Conservation (phyloP, 2,113 vertebrate species). For the Calyptommatus sinebrachiatus region DNA sequence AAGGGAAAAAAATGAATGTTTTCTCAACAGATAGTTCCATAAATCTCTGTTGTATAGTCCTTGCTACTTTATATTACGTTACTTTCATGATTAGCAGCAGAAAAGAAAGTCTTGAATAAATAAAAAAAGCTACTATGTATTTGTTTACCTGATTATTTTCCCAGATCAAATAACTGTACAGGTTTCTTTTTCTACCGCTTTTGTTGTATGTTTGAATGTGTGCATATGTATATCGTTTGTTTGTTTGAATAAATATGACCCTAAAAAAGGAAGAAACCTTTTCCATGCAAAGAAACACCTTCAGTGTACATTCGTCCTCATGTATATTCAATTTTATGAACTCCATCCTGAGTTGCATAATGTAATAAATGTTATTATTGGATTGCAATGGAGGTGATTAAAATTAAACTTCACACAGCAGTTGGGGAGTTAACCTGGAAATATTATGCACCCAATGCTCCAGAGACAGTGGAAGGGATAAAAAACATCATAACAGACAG, state of each 20-base stretch:
- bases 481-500: constrained; percentile 34
- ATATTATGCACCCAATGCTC: constrained; percentile 50
- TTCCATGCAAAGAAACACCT: constrained; percentile 57
- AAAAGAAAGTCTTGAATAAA: constrained; percentile 69
- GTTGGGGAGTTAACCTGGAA: constrained; percentile 59
- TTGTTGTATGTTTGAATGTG: too few relatives aligned
- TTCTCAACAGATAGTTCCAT: constrained; percentile 38
- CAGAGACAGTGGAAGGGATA: background rate
- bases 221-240: constrained; percentile 43
- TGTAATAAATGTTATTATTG: constrained; percentile 66
- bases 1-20: constrained; percentile 23
- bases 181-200: background rate
- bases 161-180: constrained; percentile 60
- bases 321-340: constrained; percentile 72
- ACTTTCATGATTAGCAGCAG: too few relatives aligned
- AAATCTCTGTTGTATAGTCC: constrained; percentile 19
- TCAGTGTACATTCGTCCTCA: constrained; percentile 70
- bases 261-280: constrained; percentile 32
- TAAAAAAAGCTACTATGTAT: constrained; percentile 69
- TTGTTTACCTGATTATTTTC: constrained; percentile 59
- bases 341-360: constrained; percentile 70
- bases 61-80: constrained; percentile 41
- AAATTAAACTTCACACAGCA: constrained; percentile 68
- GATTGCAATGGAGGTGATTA: constrained; percentile 64
- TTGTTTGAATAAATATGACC: constrained; percentile 68